Evolutionary conservation across 2,113 vertebrate species (phyloP).

Genomic region (Pomatostomus ruficeps): DNA sequence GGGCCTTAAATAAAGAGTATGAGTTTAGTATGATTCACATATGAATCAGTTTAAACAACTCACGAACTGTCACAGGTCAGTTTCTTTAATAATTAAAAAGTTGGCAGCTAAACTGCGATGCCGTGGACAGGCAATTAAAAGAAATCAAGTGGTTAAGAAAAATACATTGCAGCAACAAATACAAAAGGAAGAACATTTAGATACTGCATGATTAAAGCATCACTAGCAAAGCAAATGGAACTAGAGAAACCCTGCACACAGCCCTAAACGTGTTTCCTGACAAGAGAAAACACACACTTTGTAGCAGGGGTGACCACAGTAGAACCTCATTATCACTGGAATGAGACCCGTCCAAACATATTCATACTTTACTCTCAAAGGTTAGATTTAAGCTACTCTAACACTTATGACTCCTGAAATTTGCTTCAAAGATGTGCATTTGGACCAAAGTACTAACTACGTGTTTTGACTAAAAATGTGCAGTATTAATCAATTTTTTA

Average conservation of each 20-base stretch:
- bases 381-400: not conserved
- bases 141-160: not conserved
- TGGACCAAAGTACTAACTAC: not conserved
- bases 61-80: not conserved
- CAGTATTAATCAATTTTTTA: not conserved
- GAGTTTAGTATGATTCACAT: not conserved
- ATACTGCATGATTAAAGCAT: not conserved
- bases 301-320: not conserved
- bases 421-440: not conserved
- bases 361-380: not conserved
- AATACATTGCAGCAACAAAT: not conserved
- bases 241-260: not conserved
- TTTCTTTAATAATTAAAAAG: not conserved
- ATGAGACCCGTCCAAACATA: not conserved
- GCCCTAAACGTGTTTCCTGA: not conserved
- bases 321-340: not conserved
- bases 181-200: not conserved
- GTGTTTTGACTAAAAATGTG: not conserved
- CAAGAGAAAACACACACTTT: not conserved
- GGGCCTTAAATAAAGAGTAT: not conserved
- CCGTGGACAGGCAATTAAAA: not conserved
- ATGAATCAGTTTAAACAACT: not conserved
- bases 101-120: not conserved
- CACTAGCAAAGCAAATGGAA: not conserved
- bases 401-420: not conserved